Evolutionary conservation across 2,888 invertebrate species (phyloP).

Genomic region (Chaitophorus viminalis): DNA sequence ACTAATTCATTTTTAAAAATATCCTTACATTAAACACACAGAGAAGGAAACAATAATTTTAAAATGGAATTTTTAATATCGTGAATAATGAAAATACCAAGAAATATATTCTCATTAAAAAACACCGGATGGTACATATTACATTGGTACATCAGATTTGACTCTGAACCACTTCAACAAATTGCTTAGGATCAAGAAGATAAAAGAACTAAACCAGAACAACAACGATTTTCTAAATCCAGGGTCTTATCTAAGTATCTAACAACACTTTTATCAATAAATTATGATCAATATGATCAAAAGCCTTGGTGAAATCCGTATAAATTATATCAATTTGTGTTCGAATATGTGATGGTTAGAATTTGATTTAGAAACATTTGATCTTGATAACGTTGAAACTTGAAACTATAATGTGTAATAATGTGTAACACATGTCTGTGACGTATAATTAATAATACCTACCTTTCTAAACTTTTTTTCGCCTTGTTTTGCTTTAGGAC

Average conservation of each 20-base stretch:
- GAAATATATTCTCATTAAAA: background rate
- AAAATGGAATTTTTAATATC: no score
- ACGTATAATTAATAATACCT: constrained; percentile 68
- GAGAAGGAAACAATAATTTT: no score
- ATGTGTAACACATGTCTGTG: background rate
- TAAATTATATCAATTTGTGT: background rate
- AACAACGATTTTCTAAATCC: background rate
- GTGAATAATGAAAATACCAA: no score
- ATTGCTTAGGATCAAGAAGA: background rate
- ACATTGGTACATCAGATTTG: background rate
- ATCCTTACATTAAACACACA: no score
- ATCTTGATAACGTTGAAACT: no score
- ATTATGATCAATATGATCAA: background rate
- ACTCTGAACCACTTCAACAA: background rate
- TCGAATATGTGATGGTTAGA: no score
- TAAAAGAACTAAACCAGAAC: background rate
- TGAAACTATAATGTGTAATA: no score
- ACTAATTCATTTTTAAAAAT: no score
- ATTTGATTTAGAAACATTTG: no score
- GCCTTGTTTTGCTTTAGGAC: constrained; percentile 88
- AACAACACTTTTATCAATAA: background rate
- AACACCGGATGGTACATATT: background rate
- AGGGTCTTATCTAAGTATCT: background rate
- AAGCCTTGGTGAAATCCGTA: background rate
- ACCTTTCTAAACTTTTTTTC: constrained; percentile 88